Base-by-base conservation (phyloP, 2,888 invertebrate species). In the Ormyrus nitidulus region DNA sequence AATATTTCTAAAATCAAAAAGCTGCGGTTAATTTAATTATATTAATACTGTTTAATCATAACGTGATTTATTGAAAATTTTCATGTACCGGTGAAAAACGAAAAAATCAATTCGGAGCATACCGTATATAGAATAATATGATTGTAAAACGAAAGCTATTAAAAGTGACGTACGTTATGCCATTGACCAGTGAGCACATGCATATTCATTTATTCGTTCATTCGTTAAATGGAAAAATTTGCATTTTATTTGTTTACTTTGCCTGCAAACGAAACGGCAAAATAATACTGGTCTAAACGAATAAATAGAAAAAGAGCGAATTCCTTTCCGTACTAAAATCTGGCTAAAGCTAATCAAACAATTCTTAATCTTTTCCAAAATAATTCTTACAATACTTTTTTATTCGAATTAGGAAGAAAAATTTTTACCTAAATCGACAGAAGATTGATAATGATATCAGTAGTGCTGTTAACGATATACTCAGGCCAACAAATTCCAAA, bases 401-500 rank as follows among this genome's bases (percentile, higher is more conserved):
- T 10, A 19, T 34, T 7, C 34, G 34, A 2, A 34, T 34, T 34
- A 34, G 34, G 3, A 34, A 34, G n/a, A 34, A n/a, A 72, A 49
- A 51, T 79, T 34, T 91, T 92, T 91, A 96, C 96, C 96, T 94
- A 91, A 95, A 97, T 85, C 94, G 93, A 84, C 93, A 94, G 90
- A 97, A 98, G 84, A 98, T 96, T 71, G 93, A 91, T 66, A 98
- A 91, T 0, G 97, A 96, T 34, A 95, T 89, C 11, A 95, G 88
- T 49, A 98, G 91, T 0, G 96, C 94, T 11, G 96, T 88, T 6
- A 97, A 91, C 0, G 98, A 98, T 8, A 96, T 88, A 76, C 94
- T 94, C 61, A 97, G 93, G 1, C 98, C 98, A 44, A 95, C 93
- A 82, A 95, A 94, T 91, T 98, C 98, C 89, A 98, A 90, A 11